phyloP scores from a whole-genome alignment of 2,797 vertebrate genomes.

The Thalassophryne amazonica region DNA sequence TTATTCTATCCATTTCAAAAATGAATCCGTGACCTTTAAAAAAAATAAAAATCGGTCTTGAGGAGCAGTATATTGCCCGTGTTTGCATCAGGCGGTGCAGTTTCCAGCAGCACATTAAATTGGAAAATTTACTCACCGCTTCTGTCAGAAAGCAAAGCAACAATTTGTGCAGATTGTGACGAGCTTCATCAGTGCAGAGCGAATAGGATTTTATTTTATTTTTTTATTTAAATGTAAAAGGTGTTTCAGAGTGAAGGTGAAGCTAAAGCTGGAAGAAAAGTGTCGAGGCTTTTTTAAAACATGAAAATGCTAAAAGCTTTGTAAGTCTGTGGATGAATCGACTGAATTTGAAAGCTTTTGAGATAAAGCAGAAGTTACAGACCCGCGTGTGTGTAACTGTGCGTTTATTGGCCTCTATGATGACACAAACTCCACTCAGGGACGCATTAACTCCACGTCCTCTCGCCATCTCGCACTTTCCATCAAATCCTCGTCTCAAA shows the following conservation, averaged over 20 bases:
- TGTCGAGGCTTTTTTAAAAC: neutral
- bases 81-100: no score
- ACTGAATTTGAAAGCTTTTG: conserved; percentile 46
- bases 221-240: neutral
- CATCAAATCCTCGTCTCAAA: neutral
- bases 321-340: conserved; percentile 28
- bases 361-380: conserved; percentile 33
- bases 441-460: conserved; percentile 15
- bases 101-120: no score
- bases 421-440: conserved; percentile 28
- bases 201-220: no score
- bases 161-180: neutral
- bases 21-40: conserved; percentile 27
- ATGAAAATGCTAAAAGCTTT: conserved; percentile 42
- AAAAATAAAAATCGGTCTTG: no score
- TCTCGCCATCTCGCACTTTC: neutral
- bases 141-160: neutral
- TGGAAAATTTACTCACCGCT: no score
- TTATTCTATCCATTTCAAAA: neutral
- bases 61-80: no score
- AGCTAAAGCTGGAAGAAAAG: neutral
- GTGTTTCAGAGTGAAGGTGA: conserved; percentile 5
- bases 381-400: neutral
- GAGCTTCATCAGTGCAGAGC: neutral
- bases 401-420: conserved; percentile 26